Evolutionary conservation across 2,113 vertebrate species (phyloP).

Genomic region (Girardinichthys multiradiatus): DNA sequence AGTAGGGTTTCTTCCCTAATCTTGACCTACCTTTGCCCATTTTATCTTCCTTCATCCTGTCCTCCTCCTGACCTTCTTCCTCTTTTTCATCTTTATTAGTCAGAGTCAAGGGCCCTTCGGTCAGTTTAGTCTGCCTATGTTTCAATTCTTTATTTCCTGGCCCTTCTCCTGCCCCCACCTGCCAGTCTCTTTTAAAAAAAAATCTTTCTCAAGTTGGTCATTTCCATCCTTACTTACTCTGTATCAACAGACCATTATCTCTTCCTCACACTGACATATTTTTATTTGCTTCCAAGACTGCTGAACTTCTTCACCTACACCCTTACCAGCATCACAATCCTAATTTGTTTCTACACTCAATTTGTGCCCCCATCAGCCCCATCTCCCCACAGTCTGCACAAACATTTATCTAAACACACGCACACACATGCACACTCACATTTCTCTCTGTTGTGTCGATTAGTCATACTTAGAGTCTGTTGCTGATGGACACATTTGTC

Average conservation of each 20-base stretch:
- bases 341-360: slow-evolving; percentile 57
- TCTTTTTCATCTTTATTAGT: slow-evolving; percentile 33
- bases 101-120: slow-evolving; percentile 27
- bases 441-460: slow-evolving; percentile 52
- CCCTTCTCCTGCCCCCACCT: slow-evolving; percentile 31
- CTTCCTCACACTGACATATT: slow-evolving; percentile 24
- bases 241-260: slow-evolving; percentile 4
- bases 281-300: slow-evolving; percentile 21
- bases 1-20: not conserved
- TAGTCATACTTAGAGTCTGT: slow-evolving; percentile 63
- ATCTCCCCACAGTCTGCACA: slow-evolving; percentile 8
- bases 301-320: slow-evolving; percentile 41
- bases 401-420: not conserved
- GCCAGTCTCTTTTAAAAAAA: slow-evolving; percentile 16
- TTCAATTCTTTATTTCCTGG: slow-evolving; percentile 38
- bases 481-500: slow-evolving; percentile 75
- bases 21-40: not conserved
- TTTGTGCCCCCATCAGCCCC: slow-evolving; percentile 10
- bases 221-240: slow-evolving; percentile 39
- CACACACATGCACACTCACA: slow-evolving; percentile 3
- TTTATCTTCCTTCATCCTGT: slow-evolving; percentile 12
- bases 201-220: slow-evolving; percentile 29
- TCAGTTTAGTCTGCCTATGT: slow-evolving; percentile 42
- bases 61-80: not conserved
- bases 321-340: slow-evolving; percentile 22